phyloP scores from a whole-genome alignment of 2,888 invertebrate genomes.

The Danaus chrysippus region DNA sequence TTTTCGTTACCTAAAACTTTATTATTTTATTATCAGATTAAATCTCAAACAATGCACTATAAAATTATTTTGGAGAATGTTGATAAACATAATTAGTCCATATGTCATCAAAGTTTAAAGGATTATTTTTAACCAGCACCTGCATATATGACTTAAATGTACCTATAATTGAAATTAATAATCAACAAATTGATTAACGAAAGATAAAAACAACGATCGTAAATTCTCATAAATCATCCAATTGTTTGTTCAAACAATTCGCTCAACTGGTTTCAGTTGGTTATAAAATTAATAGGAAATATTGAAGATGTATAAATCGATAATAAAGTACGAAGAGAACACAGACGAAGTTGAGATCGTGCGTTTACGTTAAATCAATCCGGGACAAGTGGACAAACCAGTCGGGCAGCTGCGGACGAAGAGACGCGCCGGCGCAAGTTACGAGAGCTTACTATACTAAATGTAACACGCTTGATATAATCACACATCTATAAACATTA shows the following conservation, averaged over 20 bases:
- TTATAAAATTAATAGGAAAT: conserved; percentile 27
- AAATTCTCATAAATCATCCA: conserved; percentile 4
- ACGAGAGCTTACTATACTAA: conserved; percentile 31
- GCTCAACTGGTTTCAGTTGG: conserved; percentile 3
- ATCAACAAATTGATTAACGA: too few species aligned
- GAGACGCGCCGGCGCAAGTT: conserved; percentile 51
- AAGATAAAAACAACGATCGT: not conserved
- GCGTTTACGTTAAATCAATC: conserved; percentile 76
- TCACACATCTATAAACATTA: conserved; percentile 1
- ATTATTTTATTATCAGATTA: too few species aligned
- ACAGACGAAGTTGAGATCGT: conserved; percentile 59
- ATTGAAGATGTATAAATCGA: conserved; percentile 50
- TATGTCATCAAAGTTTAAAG: too few species aligned
- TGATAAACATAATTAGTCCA: too few species aligned
- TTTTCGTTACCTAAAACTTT: too few species aligned
- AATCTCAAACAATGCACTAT: too few species aligned
- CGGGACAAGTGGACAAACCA: conserved; percentile 77
- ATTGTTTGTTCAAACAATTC: conserved; percentile 15
- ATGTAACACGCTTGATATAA: conserved; percentile 6
- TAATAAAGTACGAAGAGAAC: conserved; percentile 62
- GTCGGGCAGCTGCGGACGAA: conserved; percentile 72
- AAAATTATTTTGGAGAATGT: too few species aligned
- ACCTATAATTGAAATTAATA: too few species aligned
- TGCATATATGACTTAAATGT: too few species aligned
- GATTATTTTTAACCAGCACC: too few species aligned